Evolutionary conservation across 2,113 vertebrate genomes (phyloP), one percentile per base, ranked within the genome.

Genomic region (Podiceps cristatus): DNA sequence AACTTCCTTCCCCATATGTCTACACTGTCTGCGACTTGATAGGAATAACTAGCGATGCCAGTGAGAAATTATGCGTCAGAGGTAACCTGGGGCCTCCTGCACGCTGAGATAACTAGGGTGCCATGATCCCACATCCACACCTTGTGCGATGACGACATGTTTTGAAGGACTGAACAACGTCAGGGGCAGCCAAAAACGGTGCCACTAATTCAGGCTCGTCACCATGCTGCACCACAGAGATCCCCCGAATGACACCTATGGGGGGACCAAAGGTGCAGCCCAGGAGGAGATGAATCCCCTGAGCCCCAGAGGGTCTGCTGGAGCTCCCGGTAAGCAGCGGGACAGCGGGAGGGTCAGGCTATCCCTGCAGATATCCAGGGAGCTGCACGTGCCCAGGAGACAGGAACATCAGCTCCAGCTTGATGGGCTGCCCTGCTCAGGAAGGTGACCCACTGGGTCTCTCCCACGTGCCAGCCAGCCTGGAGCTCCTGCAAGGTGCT

Each of bases 1-100:
- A 2, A 96, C 89, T 96, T 94, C 77, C 87, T 87, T 94, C 86
- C 67, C 95, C 96, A 90, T 95, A 94, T 96, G 89, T 81, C 94
- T 95, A 76, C 9, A 5, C 78, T 96, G 94, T 68, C 86, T 96
- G 94, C 0, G 1, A 93, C 84, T 96, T 66, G 91, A 95, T 91
- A 78, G 95, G 95, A 97, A 96, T 94, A 96, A 91, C 89, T 56
- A 87, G 56, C 0, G 33, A 47, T 88, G 90, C 81, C 93, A 93
- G 74, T 24, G 31, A 79, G 71, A 90, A 88, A 81, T 68, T 50
- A 72, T 80, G 89, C n/a, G 2, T 94, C 91, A 90, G 91, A 94
- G 95, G 96, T 96, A 97, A 94, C 86, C 84, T 68, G 58, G 95
- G 96, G 95, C 81, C 71, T 96, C 84, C 86, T 6, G 81, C 69